Percentiles rank a stretch among this genome's conserved stretches.
Evolutionary conservation across 2,888 invertebrate species (phyloP).

Genomic region (Machimus rusticus): DNA sequence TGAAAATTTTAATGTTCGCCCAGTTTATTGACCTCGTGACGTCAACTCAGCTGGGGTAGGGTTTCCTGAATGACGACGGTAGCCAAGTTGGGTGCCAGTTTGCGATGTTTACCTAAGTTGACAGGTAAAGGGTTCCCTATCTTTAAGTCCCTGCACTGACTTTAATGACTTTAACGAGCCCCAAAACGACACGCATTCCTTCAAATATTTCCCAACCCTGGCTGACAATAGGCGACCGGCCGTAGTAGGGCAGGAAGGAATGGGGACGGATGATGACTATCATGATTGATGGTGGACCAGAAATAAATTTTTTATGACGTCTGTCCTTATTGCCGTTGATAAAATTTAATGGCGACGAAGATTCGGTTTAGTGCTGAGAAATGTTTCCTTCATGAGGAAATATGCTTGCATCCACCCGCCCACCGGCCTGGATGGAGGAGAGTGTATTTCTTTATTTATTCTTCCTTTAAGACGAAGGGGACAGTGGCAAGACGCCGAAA

Average conservation of each 20-base stretch:
- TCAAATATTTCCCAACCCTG: not conserved
- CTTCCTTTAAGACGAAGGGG: not conserved
- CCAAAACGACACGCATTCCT: not conserved
- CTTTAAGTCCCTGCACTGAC: not conserved
- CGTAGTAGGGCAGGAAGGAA: not conserved
- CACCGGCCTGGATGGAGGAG: not conserved
- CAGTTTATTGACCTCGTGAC: constrained; percentile 30
- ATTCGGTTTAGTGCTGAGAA: not conserved
- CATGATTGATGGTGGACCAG: not conserved
- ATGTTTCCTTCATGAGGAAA: not conserved
- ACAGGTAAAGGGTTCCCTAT: not conserved
- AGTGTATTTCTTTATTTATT: not conserved
- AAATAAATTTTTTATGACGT: not conserved
- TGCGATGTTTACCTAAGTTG: constrained; percentile 13
- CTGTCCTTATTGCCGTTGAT: not conserved
- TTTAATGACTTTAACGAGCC: not conserved
- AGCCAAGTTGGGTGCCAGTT: not conserved
- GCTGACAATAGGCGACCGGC: not conserved
- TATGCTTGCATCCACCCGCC: not conserved
- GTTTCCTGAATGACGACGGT: not conserved
- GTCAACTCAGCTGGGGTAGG: not conserved
- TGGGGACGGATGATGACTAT: not conserved
- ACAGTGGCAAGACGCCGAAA: not conserved
- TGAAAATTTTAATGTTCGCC: not conserved
- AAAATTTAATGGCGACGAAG: constrained; percentile 22